These are phyloP conservation scores for Azemiops feae DNA, from an alignment of 2,113 vertebrate genomes.

Conservation along the genomic window DNA sequence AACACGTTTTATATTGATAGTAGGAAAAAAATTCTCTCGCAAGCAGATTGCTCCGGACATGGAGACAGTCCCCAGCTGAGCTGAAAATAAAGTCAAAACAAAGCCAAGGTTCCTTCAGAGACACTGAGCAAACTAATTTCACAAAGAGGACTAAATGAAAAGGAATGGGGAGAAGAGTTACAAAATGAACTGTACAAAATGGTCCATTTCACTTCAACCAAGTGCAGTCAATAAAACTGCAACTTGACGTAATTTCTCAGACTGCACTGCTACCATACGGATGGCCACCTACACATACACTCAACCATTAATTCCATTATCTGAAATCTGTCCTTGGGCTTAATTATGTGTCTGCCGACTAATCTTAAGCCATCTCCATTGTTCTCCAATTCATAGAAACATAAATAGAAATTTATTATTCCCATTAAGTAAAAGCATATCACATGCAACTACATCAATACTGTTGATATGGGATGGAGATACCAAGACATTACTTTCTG, in stretches of 20 bases:
- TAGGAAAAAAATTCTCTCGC: conserved; percentile 37
- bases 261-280: no score
- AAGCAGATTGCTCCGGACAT: conserved; percentile 17
- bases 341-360: neutral
- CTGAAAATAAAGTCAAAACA: conserved; percentile 35
- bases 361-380: neutral
- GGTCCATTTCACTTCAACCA: neutral
- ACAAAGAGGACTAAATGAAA: neutral
- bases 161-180: neutral
- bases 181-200: neutral
- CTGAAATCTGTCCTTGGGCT: neutral
- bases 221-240: neutral
- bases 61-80: conserved; percentile 28
- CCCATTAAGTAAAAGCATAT: neutral
- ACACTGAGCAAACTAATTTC: neutral
- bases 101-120: conserved; percentile 21
- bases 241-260: neutral
- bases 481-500: neutral
- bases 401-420: neutral
- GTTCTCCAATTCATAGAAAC: neutral
- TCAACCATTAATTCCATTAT: neutral
- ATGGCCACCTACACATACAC: neutral
- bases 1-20: conserved; percentile 21
- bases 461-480: neutral
- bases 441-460: neutral